A percentile compares a stretch with the other conserved stretches of the same genome.
phyloP scores from a whole-genome alignment of 2,888 invertebrate species.

The Stegophylla sp. region DNA sequence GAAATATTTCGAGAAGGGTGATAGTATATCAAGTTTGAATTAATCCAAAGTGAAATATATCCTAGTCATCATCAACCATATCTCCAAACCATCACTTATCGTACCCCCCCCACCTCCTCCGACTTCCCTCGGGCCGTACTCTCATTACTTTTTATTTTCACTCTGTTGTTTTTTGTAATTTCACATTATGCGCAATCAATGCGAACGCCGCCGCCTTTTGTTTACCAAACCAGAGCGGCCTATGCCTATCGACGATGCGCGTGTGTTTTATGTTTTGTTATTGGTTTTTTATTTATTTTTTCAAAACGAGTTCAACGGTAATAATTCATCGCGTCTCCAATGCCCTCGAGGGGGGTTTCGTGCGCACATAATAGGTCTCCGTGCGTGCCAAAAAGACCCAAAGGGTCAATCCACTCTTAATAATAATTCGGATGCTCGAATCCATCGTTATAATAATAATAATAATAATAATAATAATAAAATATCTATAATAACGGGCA shows the following conservation, averaged over 20 bases:
- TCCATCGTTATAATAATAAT: slow-evolving; percentile 27
- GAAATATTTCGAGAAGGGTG: no score
- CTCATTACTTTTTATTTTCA: slow-evolving; percentile 34
- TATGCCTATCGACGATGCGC: slow-evolving; percentile 4
- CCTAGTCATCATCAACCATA: background rate
- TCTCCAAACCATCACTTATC: slow-evolving; percentile 11
- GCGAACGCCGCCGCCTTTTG: slow-evolving; percentile 17
- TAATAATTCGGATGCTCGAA: slow-evolving; percentile 35
- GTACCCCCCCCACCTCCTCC: no score
- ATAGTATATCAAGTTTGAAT: no score
- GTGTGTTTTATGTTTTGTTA: slow-evolving; percentile 8
- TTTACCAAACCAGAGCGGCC: slow-evolving; percentile 35
- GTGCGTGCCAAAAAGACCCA: slow-evolving; percentile 52
- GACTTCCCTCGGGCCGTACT: no score
- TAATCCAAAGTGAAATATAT: no score
- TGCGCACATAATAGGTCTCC: slow-evolving; percentile 38
- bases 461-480: no score
- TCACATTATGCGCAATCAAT: background rate
- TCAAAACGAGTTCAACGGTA: slow-evolving; percentile 49
- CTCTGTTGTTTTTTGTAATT: background rate
- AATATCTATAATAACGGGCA: slow-evolving; percentile 32
- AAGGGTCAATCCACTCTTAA: slow-evolving; percentile 49
- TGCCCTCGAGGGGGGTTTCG: slow-evolving; percentile 42
- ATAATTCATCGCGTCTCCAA: slow-evolving; percentile 38
- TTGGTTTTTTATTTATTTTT: background rate